Evolutionary conservation across 2,888 invertebrate genomes (phyloP), one percentile per base, ranked within the genome.

Genomic region (Cataglyphis albicans): DNA sequence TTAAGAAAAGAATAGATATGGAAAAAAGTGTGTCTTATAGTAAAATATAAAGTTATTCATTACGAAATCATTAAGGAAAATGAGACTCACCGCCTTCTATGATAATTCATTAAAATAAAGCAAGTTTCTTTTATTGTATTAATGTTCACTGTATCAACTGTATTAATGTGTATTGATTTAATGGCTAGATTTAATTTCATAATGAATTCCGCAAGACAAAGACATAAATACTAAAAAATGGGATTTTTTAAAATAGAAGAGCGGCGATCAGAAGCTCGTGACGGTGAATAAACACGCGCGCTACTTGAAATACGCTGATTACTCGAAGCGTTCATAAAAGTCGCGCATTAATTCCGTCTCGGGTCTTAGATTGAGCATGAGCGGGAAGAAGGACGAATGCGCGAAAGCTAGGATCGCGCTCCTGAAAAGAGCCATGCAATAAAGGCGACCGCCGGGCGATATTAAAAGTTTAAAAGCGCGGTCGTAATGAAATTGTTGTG

Each of bases 401-500:
- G 44, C 29, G 70, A 68, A 52, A 29, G 38, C 76, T 29, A 18
- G 35, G 75, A 55, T 76, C 41, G 70, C 25, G 57, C 76, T 55
- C 10, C 32, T 70, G 59, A 44, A 80, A 35, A 35, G 44, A 55
- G 83, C 82, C 81, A 86, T 78, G 86, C 88, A 83, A 90, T 90
- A 90, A 90, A 88, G 83, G 68, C 83, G 85, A 78, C 89, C 86
- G 63, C 73, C 67, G 35, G 61, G 61, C 84, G 84, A 86, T 86
- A 86, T 90, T 89, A 90, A 90, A 90, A 88, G 86, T 89, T 90
- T 82, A 87, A 75, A 74, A 76, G 72, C 83, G 82, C 85, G 86
- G 81, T 84, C 78, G 73, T 91, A 91, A 88, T 90, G 89, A 90
- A 90, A 90, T 90, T 90, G 86, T 89, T 86, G 67, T n/a, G 82